phyloP scores from a whole-genome alignment of 1,140 invertebrate genomes.

The Drosophila murphyi region DNA sequence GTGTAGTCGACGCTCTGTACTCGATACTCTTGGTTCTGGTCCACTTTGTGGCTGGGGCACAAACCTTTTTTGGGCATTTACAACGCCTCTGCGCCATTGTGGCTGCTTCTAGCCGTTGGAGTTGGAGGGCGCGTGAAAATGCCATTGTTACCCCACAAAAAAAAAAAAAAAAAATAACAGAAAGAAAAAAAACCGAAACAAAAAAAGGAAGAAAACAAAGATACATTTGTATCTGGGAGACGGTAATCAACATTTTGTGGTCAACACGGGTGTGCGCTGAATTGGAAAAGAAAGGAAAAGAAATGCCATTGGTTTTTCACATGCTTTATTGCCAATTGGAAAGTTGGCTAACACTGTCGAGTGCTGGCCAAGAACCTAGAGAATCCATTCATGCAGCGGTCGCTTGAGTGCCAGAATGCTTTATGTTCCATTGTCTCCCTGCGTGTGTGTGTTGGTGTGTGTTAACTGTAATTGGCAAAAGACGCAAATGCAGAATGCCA shows the following conservation, averaged over 20 bases:
- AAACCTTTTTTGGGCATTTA: conserved; percentile 79
- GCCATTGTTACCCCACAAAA: conserved; percentile 50
- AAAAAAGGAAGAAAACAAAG: conserved; percentile 6
- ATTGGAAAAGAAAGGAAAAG: conserved; percentile 40
- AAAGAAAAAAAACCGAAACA: not conserved
- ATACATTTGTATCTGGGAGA: conserved; percentile 47
- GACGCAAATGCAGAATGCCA: conserved; percentile 16
- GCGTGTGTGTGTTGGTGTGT: not conserved
- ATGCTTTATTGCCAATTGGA: conserved; percentile 83
- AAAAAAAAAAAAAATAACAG: not conserved
- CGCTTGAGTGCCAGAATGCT: conserved; percentile 72
- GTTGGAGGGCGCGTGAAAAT: conserved; percentile 75
- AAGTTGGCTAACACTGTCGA: conserved; percentile 63
- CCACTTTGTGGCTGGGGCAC: conserved; percentile 43
- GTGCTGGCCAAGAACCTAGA: conserved; percentile 39
- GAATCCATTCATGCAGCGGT: conserved; percentile 56
- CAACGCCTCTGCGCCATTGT: conserved; percentile 76
- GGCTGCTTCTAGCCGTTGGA: conserved; percentile 41
- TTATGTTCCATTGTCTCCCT: conserved; percentile 73
- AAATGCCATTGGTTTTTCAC: conserved; percentile 74
- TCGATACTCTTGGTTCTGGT: conserved; percentile 31
- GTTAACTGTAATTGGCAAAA: conserved; percentile 71
- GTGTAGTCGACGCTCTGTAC: not conserved
- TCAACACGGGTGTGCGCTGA: conserved; percentile 51
- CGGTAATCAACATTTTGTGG: conserved; percentile 82